Evolutionary conservation across 2,888 invertebrate species (phyloP), one percentile per base, ranked within the genome.

Genomic region (Drosophila mimica): DNA sequence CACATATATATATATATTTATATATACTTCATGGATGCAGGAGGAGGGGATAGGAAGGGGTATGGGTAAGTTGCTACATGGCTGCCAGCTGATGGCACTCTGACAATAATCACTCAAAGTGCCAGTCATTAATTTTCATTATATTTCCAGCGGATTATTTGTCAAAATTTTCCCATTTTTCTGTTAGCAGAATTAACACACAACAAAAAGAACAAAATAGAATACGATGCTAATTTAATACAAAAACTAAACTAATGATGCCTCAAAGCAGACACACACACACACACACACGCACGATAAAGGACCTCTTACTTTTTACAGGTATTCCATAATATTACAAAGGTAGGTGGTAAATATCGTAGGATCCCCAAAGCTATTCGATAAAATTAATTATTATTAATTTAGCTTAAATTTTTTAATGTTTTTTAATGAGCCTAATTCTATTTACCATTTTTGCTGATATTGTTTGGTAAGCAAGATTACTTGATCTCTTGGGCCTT

Each of bases 41-140:
- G 36, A 25, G 4, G 13, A 2, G 30, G 1, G n/a, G 5, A 4
- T 3, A 7, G 38, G 6, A n/a, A n/a, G n/a, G 3, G 17, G 4
- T 0, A 13, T 33, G n/a, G 31, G 25, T 11, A 28, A 33, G 40
- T 15, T 40, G 30, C 13, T 17, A 25, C 25, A 25, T 17, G 30
- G 46, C 28, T 52, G 60, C 33, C 53, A 49, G 46, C 59, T 51
- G 70, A 51, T 58, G 51, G n/a, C 46, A 9, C 62, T 33, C 67
- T 53, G 40, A 57, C 61, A 69, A 74, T 78, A 81, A 74, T 74
- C 78, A 76, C 79, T 82, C 70, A 73, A 74, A 80, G 60, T 75
- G 69, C 74, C 58, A 65, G 78, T 75, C 73, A 80, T 82, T 82
- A 69, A 77, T 84, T 84, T 74, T 76, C 81, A 81, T 83, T 83